Evolutionary conservation across 1,140 invertebrate species (phyloP), one percentile per base, ranked within the genome.

Genomic region (Drosophila mauritiana): DNA sequence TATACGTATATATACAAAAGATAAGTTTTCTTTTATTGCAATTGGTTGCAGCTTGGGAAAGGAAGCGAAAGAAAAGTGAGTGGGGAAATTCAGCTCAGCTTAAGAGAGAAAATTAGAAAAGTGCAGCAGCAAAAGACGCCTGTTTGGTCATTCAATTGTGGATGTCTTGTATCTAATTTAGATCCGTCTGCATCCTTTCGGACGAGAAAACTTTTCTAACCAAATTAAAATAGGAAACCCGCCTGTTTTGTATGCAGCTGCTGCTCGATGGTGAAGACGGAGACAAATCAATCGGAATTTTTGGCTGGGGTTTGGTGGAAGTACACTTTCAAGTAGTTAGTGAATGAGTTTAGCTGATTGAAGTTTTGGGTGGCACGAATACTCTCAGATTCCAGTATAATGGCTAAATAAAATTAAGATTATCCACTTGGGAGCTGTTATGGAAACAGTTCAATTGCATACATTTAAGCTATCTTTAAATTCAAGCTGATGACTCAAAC

Each of bases 11-110:
- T 55, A 55, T 70, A 83, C 72, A 68, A 61, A 77, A 78, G 83
- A 86, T 86, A 86, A 86, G 83, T 86, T 86, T 89, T 86, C 83
- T 86, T 86, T 86, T 88, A 86, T 86, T 86, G 83, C 79, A 88
- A 57, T 83, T 83, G 46, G 57, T 39, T 51, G 73, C 49, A 59
- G 54, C 69, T 59, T 34, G 63, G 25, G 20, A 22, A 52, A 67
- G 36, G 67, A 27, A 52, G 27, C 54, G 51, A 49, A 57, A 36
- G 49, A 83, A 86, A 86, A 86, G 83, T 67, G 70, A 73, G 81
- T 53, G 53, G 42, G 34, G 36, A 57, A 74, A 85, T 65, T 58
- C 54, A 17, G 56, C 25, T 42, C 17, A n/a, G 59, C 64, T 68
- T 68, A 70, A 49, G 74, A 52, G 55, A 58, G 74, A 72, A 85